A percentile compares a stretch with the other conserved stretches of the same genome.
These are phyloP conservation scores for Thyatira batis DNA, from an alignment of 2,888 invertebrate species.

Conservation along the genomic window DNA sequence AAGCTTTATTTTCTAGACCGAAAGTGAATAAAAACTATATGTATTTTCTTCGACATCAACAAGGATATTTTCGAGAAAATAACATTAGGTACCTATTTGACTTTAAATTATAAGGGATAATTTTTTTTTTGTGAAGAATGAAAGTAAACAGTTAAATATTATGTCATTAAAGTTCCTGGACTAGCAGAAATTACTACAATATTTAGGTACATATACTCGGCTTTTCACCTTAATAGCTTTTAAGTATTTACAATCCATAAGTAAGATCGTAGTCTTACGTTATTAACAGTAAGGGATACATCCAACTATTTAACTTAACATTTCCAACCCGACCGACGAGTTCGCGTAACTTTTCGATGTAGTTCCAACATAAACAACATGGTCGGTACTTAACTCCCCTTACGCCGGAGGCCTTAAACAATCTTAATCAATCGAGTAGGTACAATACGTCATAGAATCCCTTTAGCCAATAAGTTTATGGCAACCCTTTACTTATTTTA, in stretches of 20 bases:
- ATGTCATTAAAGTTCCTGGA: too few species aligned
- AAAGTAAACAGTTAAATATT: too few species aligned
- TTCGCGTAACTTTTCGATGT: neutral
- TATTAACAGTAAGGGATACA: neutral
- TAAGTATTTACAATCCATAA: neutral
- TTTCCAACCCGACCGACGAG: neutral
- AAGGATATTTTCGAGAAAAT: neutral
- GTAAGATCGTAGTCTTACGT: neutral
- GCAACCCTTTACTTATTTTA: neutral
- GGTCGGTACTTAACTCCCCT: neutral
- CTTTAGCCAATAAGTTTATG: neutral
- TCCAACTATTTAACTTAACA: neutral
- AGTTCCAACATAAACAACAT: constrained; percentile 3
- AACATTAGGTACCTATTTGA: too few species aligned
- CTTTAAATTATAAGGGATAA: too few species aligned
- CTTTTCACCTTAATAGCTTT: too few species aligned
- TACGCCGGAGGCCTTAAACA: neutral
- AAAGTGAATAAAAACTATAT: neutral
- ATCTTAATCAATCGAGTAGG: constrained; percentile 5
- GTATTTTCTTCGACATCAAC: neutral
- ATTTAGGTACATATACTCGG: too few species aligned
- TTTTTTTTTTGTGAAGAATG: too few species aligned
- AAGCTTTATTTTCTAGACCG: neutral
- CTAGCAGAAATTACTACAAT: too few species aligned
- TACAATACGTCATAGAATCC: neutral